Percentiles rank a stretch among this genome's conserved stretches.
These are phyloP conservation scores for Operophtera brumata DNA, from an alignment of 2,888 invertebrate genomes.

Conservation along the genomic window DNA sequence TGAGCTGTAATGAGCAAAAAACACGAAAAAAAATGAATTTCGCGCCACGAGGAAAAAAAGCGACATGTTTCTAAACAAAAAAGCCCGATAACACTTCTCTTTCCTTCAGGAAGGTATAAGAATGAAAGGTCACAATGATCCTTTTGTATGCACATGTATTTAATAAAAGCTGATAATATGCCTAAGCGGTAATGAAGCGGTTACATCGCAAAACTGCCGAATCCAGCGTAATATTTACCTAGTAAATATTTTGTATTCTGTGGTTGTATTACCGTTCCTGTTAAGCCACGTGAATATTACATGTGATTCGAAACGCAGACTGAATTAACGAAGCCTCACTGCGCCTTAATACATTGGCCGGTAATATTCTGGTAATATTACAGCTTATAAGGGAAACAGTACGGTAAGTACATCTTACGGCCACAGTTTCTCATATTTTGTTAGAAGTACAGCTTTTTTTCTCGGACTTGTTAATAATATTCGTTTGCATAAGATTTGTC, in stretches of 20 bases:
- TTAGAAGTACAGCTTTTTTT: no score
- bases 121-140: background rate
- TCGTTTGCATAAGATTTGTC: no score
- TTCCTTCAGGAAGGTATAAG: no score
- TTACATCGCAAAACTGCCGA: conserved; percentile 9
- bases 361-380: conserved; percentile 22
- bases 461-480: no score
- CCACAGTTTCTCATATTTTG: background rate
- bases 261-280: conserved; percentile 14
- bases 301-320: conserved; percentile 28
- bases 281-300: conserved; percentile 20
- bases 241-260: conserved; percentile 1
- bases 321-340: conserved; percentile 28
- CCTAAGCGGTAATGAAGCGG: conserved; percentile 5
- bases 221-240: conserved; percentile 1
- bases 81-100: no score
- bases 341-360: conserved; percentile 25
- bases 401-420: background rate
- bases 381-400: conserved; percentile 1
- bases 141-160: background rate
- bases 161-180: conserved; percentile 7
- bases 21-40: no score
- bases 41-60: no score
- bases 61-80: no score
- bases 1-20: no score